Base-by-base conservation (phyloP, 2,797 vertebrate species). In the Adelosebastes latens region DNA sequence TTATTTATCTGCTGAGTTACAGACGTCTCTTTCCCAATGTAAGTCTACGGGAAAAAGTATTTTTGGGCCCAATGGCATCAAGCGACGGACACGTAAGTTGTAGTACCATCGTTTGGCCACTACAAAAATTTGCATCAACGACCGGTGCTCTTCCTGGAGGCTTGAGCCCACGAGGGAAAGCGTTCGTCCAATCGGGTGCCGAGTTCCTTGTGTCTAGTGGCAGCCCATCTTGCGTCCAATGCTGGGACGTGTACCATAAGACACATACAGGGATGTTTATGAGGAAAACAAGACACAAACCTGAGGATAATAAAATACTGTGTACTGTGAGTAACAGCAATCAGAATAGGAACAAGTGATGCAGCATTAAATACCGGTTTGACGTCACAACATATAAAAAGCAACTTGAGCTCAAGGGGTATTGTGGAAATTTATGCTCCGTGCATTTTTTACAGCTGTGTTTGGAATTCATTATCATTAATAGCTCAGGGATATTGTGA, bases 331-430 rank as follows among this genome's bases (percentile, higher is more conserved):
- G 56, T 81, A 77, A 85, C 20, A 67, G 31, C 32, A 75, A 31
- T 49, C 24, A 55, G n/a, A 70, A 69, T 58, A 70, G 52, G 65
- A 87, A 61, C 16, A 20, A 81, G 56, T 64, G 80, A 87, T 75
- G 68, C 72, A 34, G 85, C 69, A 76, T 64, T 63, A 74, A 81
- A 78, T 59, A 29, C 11, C 3, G 0, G 22, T 52, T 84, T 92
- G 79, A 92, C 62, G 32, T 93, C 85, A 80, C 25, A 20, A 20
- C 20, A 49, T 80, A 79, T 69, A 85, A 87, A 90, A 88, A 81
- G 80, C 65, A 42, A 12, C n/a, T 31, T 31, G 31, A 82, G 61
- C 77, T 79, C 7, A 34, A 53, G 49, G 29, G 32, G 46, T 20
- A 75, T 18, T 36, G 36, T 77, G 61, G 31, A 82, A 75, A 81